Evolutionary conservation across 2,888 invertebrate species (phyloP).

Genomic region (Cephus pulcher): DNA sequence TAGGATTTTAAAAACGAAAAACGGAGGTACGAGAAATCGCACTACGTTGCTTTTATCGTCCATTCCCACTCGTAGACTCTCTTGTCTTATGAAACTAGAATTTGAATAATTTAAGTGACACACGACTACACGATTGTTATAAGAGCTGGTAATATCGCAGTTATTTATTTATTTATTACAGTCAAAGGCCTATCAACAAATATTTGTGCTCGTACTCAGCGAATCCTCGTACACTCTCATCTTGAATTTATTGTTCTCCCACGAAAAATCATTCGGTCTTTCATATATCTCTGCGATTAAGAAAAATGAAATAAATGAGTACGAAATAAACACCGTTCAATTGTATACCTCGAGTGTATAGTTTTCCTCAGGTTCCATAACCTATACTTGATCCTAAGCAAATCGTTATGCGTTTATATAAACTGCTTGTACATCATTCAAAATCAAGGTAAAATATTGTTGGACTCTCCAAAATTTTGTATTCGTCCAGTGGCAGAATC

Average conservation of each 20-base stretch:
- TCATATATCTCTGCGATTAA: background rate
- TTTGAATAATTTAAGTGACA: background rate
- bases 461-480: background rate
- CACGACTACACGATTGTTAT: background rate
- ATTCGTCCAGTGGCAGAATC: background rate
- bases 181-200: background rate
- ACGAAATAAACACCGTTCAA: background rate
- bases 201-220: background rate
- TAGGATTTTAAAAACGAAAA: background rate
- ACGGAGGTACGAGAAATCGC: background rate
- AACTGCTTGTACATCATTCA: background rate
- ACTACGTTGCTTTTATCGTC: background rate
- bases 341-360: background rate
- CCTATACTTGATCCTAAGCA: background rate
- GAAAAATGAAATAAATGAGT: background rate
- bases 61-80: background rate
- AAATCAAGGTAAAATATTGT: background rate
- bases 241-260: background rate
- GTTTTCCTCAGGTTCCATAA: background rate
- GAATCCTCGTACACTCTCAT: background rate
- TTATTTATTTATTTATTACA: background rate
- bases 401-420: background rate
- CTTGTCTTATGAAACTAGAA: background rate
- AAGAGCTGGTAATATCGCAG: background rate
- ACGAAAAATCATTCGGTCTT: background rate